These are phyloP conservation scores for Numenius phaeopus DNA, from an alignment of 2,797 vertebrate species.

Conservation along the genomic window DNA sequence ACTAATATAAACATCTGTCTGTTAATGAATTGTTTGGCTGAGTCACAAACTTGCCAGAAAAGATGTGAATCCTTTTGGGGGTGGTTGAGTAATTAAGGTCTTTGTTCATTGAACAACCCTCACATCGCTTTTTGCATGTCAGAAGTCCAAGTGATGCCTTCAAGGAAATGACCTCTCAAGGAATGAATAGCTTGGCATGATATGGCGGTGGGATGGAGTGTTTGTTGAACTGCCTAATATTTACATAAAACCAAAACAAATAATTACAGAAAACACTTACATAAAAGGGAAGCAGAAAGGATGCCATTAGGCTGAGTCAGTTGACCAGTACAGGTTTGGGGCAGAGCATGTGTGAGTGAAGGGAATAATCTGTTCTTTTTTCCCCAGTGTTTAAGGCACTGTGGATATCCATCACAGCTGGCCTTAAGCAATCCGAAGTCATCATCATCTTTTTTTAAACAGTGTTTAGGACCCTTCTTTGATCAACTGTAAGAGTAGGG, in stretches of 20 bases:
- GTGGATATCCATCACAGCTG: background rate
- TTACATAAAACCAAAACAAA: background rate
- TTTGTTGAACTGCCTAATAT: background rate
- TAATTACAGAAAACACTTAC: background rate
- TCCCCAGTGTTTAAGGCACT: background rate
- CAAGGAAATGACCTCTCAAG: background rate
- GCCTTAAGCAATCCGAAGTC: background rate
- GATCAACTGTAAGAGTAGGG: background rate
- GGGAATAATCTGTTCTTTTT: background rate
- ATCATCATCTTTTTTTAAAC: background rate
- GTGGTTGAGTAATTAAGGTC: background rate
- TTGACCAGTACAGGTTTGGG: background rate
- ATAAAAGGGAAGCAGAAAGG: background rate
- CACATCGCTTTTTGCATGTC: background rate
- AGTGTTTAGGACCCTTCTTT: background rate
- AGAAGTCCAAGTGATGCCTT: background rate
- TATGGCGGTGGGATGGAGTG: background rate
- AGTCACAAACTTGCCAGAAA: background rate
- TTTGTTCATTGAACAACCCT: background rate
- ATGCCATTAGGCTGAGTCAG: accelerated
- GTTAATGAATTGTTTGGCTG: slow-evolving; percentile 5
- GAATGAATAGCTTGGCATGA: background rate
- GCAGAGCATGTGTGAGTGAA: background rate
- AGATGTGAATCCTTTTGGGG: background rate
- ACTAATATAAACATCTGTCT: background rate